Evolutionary conservation across 2,797 vertebrate genomes (phyloP).

Genomic region (Hafferia zeledoni): DNA sequence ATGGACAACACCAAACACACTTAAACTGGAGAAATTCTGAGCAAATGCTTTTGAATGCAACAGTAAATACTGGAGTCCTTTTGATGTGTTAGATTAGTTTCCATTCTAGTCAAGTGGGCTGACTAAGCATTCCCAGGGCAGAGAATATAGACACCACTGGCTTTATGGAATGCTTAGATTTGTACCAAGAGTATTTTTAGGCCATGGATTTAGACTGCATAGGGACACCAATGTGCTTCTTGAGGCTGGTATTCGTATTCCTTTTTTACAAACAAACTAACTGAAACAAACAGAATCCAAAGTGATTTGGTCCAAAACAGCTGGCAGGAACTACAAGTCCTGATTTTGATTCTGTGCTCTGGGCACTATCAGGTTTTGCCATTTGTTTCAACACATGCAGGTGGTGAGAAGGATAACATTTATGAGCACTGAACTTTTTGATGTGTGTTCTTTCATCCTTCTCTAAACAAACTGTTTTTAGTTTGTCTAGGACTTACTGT

Average conservation of each 20-base stretch:
- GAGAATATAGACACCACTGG: neutral
- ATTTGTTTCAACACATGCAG: constrained; percentile 17
- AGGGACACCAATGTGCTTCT: neutral
- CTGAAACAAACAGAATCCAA: neutral
- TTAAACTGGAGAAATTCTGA: neutral
- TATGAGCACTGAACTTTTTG: neutral
- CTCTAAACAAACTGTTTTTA: neutral
- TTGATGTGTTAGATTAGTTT: neutral
- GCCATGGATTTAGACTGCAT: neutral
- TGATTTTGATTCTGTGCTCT: neutral
- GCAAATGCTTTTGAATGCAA: neutral
- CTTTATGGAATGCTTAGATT: neutral
- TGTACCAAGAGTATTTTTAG: neutral
- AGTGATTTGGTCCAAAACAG: neutral
- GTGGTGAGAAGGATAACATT: neutral
- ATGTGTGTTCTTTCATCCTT: neutral
- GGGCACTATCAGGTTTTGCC: neutral
- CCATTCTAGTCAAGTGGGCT: neutral
- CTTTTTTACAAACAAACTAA: neutral
- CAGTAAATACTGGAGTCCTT: neutral
- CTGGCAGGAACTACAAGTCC: neutral
- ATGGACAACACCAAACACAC: neutral
- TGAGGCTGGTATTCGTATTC: neutral
- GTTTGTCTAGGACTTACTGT: neutral
- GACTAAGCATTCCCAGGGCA: neutral